Base-by-base conservation (phyloP, 2,888 invertebrate genomes). In the Metallyticus violacea region DNA sequence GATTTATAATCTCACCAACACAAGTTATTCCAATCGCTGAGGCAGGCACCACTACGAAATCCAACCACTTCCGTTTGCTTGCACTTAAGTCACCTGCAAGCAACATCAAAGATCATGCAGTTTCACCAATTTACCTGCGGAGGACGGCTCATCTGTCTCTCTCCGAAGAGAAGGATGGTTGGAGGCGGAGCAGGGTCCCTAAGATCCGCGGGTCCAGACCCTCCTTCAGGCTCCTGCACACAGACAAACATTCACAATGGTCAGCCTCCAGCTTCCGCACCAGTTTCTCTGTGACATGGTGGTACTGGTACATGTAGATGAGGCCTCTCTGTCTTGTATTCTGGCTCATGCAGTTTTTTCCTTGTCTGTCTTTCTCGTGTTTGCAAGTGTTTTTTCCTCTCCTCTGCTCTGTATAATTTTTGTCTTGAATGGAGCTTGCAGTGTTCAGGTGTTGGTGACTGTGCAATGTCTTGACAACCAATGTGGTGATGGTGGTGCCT, bases 391-490 rank as follows among this genome's bases (percentile, higher is more conserved):
- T 30, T 40, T 62, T 62, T 62, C 40, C 40, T 62, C 40, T 62
- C 40, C 40, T 15, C 40, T 62, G 40, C 40, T 62, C 40, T 62
- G 40, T 62, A 62, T 62, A 15, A 62, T 62, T 62, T 27, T 79
- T 85, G 29, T 79, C 79, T 85, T 76, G 80, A 85, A 25, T 62
- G 40, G 40, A 62, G 40, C 40, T 62, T 62, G 40, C 40, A 15
- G 85, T 85, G 85, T 84, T 83, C 77, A 77, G 27, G 83, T 83
- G 83, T 83, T 83, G 40, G 77, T 83, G 83, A 62, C 77, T 83
- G 82, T 82, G 82, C 82, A 76, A 82, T 82, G 82, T 82, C 82
- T 82, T 82, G 82, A 82, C 82, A 82, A 82, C 82, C 25, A 81
- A 26, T 76, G 30, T 30, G 28, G 81, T 81, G 81, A 81, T 25